Evolutionary conservation across 1,140 invertebrate species (phyloP).

Genomic region (Holcopasites calliopsidis): DNA sequence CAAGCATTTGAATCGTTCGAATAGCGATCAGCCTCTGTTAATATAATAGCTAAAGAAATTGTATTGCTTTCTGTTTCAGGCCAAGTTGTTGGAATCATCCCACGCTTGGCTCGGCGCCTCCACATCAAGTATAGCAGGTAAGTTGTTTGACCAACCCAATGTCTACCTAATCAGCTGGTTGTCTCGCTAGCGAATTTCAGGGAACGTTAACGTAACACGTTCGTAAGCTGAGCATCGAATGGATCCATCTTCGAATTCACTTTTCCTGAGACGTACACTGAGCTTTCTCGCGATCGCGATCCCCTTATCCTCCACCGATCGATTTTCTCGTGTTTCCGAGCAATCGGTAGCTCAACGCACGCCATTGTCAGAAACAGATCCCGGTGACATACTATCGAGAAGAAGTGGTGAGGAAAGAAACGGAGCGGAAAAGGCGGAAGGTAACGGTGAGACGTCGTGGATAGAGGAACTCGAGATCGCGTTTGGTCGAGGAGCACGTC

Average conservation of each 20-base stretch:
- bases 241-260: background rate
- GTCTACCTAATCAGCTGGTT: slow-evolving; percentile 35
- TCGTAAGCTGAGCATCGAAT: background rate
- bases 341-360: background rate
- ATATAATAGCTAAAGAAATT: background rate
- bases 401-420: background rate
- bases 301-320: background rate
- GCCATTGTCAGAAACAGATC: background rate
- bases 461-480: background rate
- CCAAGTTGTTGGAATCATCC: slow-evolving; percentile 93
- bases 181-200: slow-evolving; percentile 52
- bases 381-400: background rate
- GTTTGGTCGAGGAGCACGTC: slow-evolving; percentile 1
- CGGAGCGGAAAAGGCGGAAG: background rate
- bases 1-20: too few relatives aligned
- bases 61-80: slow-evolving; percentile 83
- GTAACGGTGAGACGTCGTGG: background rate
- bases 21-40: too few relatives aligned
- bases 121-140: slow-evolving; percentile 92
- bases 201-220: background rate
- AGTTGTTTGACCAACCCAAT: slow-evolving; percentile 76
- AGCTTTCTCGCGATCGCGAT: background rate
- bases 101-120: slow-evolving; percentile 93
- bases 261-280: background rate
- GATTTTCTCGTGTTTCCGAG: background rate